phyloP scores from a whole-genome alignment of 1,140 invertebrate species.

The Nixonia krombeini region DNA sequence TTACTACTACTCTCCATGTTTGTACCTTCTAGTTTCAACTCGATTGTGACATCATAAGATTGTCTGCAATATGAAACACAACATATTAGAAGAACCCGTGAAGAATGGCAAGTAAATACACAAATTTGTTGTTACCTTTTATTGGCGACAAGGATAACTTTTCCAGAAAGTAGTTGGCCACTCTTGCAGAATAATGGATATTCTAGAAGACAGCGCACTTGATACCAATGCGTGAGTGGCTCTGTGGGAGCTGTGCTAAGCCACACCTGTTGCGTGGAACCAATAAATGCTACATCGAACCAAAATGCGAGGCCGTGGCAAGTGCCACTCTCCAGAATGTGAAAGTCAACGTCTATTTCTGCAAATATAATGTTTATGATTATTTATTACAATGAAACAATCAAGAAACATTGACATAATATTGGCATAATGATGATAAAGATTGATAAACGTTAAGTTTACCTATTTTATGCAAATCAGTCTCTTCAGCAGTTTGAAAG shows the following conservation, averaged over 20 bases:
- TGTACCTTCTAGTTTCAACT: conserved; percentile 91
- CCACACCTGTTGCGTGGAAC: conserved; percentile 92
- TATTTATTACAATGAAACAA: too few species aligned
- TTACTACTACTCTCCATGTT: conserved; percentile 85
- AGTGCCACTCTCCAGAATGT: conserved; percentile 92
- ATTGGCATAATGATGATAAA: too few species aligned
- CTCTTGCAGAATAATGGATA: conserved; percentile 95
- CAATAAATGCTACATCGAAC: conserved; percentile 99
- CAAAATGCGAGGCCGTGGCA: conserved; percentile 99
- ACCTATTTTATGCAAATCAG: conserved; percentile 94
- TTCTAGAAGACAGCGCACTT: conserved; percentile 96
- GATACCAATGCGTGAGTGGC: conserved; percentile 99
- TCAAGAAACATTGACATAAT: too few species aligned
- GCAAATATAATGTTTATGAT: conserved; percentile 28
- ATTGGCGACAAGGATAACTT: conserved; percentile 92
- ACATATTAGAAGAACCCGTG: too few species aligned
- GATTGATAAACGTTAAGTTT: conserved; percentile 95
- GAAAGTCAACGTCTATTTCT: conserved; percentile 96
- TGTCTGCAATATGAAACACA: conserved; percentile 79
- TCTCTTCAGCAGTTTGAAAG: conserved; percentile 93
- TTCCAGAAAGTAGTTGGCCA: conserved; percentile 91
- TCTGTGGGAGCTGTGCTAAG: conserved; percentile 98
- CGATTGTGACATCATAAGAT: conserved; percentile 99
- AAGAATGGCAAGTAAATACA: too few species aligned
- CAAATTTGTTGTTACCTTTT: too few species aligned